phyloP scores from a whole-genome alignment of 2,888 invertebrate genomes.

The Apomyelois bistriatella region DNA sequence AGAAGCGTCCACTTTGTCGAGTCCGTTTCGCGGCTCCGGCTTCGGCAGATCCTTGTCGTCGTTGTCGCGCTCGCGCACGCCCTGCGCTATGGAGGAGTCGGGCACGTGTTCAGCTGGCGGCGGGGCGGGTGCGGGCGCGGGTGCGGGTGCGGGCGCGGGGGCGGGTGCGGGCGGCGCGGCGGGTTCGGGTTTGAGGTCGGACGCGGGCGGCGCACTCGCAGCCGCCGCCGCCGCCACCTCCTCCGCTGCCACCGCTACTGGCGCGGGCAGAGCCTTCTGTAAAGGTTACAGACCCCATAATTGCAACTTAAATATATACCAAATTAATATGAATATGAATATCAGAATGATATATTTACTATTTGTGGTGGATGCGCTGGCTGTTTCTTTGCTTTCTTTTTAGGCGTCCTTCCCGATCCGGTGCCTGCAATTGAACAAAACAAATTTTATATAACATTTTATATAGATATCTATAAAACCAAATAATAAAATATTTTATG shows the following conservation, averaged over 20 bases:
- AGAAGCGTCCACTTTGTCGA: constrained; percentile 65
- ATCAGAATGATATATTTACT: constrained; percentile 46
- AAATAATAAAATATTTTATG: constrained; percentile 12
- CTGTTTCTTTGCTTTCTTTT: constrained; percentile 70
- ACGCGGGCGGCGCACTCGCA: constrained; percentile 14
- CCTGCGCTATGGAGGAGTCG: constrained; percentile 42
- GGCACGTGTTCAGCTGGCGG: constrained; percentile 28
- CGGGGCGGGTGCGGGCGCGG: constrained; percentile 14
- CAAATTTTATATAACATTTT: constrained; percentile 3
- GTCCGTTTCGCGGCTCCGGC: constrained; percentile 62
- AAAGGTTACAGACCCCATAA: constrained; percentile 15
- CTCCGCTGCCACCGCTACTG: constrained; percentile 32
- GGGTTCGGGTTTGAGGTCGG: constrained; percentile 25
- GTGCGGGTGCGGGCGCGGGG: constrained; percentile 27
- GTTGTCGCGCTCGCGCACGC: constrained; percentile 33
- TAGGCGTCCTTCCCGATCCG: constrained; percentile 58
- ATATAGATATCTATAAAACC: constrained; percentile 13
- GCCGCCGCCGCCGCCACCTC: constrained; percentile 23
- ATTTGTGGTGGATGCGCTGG: constrained; percentile 58
- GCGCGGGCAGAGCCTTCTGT: constrained; percentile 39
- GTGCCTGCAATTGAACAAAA: constrained; percentile 50
- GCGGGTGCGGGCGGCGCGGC: constrained; percentile 32
- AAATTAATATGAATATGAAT: constrained; percentile 10
- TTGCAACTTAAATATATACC: no score
- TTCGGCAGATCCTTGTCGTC: constrained; percentile 52